Percentiles rank a stretch among this genome's conserved stretches.
phyloP scores from a whole-genome alignment of 53 echinoderm and acorn worm species.

The Luidia sarsii region DNA sequence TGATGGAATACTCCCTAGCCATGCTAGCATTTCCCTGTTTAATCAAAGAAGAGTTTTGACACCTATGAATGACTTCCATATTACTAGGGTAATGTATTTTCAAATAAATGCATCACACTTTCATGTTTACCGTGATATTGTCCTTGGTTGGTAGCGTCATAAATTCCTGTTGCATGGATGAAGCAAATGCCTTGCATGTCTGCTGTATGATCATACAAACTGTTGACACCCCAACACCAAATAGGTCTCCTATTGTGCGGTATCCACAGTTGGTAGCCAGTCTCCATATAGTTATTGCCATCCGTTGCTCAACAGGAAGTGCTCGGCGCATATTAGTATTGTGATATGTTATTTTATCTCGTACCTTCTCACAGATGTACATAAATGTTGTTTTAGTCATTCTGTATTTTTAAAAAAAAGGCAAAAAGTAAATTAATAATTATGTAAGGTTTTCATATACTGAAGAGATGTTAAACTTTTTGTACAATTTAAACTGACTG shows the following conservation, averaged over 20 bases:
- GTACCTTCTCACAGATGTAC: constrained; percentile 48
- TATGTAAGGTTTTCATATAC: too few species aligned
- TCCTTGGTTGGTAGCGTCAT: not conserved
- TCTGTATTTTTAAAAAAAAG: too few species aligned
- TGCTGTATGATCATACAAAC: constrained; percentile 44
- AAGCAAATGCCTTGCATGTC: constrained; percentile 36
- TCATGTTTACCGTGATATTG: constrained; percentile 24
- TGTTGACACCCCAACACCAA: constrained; percentile 60
- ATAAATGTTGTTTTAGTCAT: constrained; percentile 64
- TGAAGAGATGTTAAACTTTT: too few species aligned
- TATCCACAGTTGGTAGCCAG: constrained; percentile 62
- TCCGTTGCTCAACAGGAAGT: constrained; percentile 56
- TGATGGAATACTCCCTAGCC: too few species aligned
- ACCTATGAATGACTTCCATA: too few species aligned
- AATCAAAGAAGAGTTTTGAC: too few species aligned
- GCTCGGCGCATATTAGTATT: constrained; percentile 53
- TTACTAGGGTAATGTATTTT: too few species aligned
- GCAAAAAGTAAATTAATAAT: too few species aligned
- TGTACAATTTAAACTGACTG: too few species aligned
- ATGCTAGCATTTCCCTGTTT: too few species aligned
- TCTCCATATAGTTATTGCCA: constrained; percentile 63
- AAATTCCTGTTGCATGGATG: constrained; percentile 48
- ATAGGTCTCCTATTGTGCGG: constrained; percentile 39
- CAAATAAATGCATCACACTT: too few species aligned
- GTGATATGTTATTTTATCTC: constrained; percentile 46